Conservation (phyloP, 2,888 invertebrate species). For the Macrophya annulata region DNA sequence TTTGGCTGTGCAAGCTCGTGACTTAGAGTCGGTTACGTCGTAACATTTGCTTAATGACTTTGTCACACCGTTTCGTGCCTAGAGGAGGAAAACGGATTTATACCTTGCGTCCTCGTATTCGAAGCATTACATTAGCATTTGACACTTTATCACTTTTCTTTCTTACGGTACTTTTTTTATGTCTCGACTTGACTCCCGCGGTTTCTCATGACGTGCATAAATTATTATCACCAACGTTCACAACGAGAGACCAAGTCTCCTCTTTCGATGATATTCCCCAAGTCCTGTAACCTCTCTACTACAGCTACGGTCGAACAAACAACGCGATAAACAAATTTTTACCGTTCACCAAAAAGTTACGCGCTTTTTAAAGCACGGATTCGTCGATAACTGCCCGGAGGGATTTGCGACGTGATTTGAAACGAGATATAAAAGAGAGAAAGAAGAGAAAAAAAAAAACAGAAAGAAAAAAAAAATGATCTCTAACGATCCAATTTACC, state of each 20-base stretch:
- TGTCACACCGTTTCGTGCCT: constrained; percentile 39
- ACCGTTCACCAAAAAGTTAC: constrained; percentile 44
- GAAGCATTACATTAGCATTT: constrained; percentile 53
- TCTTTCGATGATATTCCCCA: constrained; percentile 30
- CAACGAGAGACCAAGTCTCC: constrained; percentile 31
- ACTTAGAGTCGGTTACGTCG: constrained; percentile 30
- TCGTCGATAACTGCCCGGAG: constrained; percentile 34
- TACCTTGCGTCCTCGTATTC: constrained; percentile 47
- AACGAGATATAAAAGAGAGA: not conserved
- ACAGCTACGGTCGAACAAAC: constrained; percentile 48
- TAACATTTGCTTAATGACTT: constrained; percentile 52
- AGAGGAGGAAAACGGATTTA: constrained; percentile 33
- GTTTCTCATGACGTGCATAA: constrained; percentile 44
- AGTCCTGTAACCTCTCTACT: not conserved
- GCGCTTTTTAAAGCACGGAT: constrained; percentile 34
- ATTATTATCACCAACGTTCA: constrained; percentile 45
- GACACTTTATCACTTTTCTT: constrained; percentile 55
- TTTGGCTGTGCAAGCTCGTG: not conserved
- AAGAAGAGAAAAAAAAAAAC: not conserved
- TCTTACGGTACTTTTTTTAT: constrained; percentile 47
- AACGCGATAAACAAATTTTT: constrained; percentile 55
- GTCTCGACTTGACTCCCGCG: constrained; percentile 15
- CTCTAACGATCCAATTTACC: constrained; percentile 25
- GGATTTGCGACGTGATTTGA: constrained; percentile 32
- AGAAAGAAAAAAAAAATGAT: constrained; percentile 12